Evolutionary conservation across 2,888 invertebrate genomes (phyloP).

Genomic region (Hirudinaria manillensis): DNA sequence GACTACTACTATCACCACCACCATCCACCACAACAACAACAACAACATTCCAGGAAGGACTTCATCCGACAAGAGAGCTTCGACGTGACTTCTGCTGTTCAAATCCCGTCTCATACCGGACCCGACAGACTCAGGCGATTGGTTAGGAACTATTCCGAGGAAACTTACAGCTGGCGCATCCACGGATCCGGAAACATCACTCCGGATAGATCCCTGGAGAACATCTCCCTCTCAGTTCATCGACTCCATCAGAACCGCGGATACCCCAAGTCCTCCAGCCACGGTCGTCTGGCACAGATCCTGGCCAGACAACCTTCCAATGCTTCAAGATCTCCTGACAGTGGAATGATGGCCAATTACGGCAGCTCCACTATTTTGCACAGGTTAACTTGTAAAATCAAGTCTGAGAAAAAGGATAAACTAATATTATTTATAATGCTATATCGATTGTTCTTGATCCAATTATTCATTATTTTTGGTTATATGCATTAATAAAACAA

Average conservation of each 20-base stretch:
- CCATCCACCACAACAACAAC: not conserved
- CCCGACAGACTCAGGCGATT: not conserved
- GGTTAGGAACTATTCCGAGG: constrained; percentile 17
- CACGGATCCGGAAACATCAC: not conserved
- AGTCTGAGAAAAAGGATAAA: too few relatives aligned
- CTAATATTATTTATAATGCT: not conserved
- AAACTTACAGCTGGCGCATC: not conserved
- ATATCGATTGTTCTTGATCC: too few relatives aligned
- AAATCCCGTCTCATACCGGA: not conserved
- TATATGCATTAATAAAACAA: too few relatives aligned
- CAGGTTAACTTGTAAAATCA: not conserved
- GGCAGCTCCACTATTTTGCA: not conserved
- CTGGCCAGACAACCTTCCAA: not conserved
- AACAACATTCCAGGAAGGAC: not conserved
- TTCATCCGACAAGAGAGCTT: not conserved
- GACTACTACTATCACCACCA: constrained; percentile 7
- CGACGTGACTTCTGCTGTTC: too few relatives aligned
- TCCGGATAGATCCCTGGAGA: not conserved
- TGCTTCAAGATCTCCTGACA: not conserved
- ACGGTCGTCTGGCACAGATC: not conserved
- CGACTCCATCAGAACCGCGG: not conserved
- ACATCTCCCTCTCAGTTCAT: not conserved
- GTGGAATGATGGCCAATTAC: not conserved
- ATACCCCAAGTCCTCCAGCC: not conserved
- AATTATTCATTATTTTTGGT: too few relatives aligned